phyloP scores from a whole-genome alignment of 37 sponge, comb jelly and placozoan species.

The Dysidea cf. avara region DNA sequence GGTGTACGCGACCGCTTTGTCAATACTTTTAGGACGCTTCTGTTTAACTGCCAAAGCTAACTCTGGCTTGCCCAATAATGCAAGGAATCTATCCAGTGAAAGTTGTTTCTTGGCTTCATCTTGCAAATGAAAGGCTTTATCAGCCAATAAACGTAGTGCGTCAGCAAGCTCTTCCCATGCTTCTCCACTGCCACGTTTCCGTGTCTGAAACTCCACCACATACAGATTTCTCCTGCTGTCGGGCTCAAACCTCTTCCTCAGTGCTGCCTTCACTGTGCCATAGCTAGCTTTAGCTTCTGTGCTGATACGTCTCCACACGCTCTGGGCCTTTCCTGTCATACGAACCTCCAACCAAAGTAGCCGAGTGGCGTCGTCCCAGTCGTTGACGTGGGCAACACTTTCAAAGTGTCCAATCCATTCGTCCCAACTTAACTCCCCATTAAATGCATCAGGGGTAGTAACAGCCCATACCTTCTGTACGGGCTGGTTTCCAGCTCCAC shows the following conservation, averaged over 20 bases:
- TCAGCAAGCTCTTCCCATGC: neutral
- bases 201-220: neutral
- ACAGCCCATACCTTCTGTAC: no score
- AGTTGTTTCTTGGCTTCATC: neutral
- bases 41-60: neutral
- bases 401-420: conserved; percentile 5
- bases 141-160: neutral
- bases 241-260: neutral
- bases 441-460: neutral
- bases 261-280: neutral
- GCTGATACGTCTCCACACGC: neutral
- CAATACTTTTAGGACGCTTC: neutral
- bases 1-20: neutral
- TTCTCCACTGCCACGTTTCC: neutral
- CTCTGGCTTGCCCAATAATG: neutral
- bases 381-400: neutral
- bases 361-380: neutral
- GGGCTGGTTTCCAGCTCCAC: no score
- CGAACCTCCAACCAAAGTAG: neutral
- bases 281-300: neutral
- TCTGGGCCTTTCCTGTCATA: conserved; percentile 1
- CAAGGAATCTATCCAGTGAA: neutral
- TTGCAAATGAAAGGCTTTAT: neutral
- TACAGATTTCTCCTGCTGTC: conserved; percentile 1
- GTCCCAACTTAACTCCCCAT: neutral